Conservation (phyloP, 2,113 vertebrate genomes). For the Takifugu flavidus region DNA sequence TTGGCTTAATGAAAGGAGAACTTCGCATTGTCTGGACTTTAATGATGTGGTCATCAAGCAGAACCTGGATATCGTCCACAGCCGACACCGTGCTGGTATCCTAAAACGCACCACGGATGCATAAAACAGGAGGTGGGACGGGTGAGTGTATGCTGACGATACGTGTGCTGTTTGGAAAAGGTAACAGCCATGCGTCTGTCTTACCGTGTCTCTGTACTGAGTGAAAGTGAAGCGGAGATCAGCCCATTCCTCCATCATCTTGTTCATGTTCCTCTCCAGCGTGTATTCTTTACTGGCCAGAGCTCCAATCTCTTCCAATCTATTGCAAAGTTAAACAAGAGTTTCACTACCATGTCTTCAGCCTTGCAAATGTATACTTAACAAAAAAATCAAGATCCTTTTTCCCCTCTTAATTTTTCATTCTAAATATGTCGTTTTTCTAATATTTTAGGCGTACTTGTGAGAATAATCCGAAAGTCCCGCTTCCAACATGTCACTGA, state of each 20-base stretch:
- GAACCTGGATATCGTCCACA: slow-evolving; percentile 87
- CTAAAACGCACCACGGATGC: slow-evolving; percentile 53
- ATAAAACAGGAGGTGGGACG: no score
- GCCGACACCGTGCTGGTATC: slow-evolving; percentile 81
- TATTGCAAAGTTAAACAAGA: slow-evolving; percentile 2
- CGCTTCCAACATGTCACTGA: not conserved
- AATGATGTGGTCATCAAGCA: slow-evolving; percentile 89
- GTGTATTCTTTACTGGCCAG: slow-evolving; percentile 89
- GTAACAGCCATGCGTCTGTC: slow-evolving; percentile 18
- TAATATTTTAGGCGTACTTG: not conserved
- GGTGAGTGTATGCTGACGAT: not conserved
- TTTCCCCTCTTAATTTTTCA: no score
- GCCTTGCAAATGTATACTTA: not conserved
- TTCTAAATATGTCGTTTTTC: no score
- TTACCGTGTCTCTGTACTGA: slow-evolving; percentile 86
- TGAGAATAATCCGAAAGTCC: slow-evolving; percentile 1
- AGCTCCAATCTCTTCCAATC: slow-evolving; percentile 65
- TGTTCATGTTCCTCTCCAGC: slow-evolving; percentile 85
- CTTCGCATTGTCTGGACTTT: slow-evolving; percentile 90
- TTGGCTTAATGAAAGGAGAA: slow-evolving; percentile 87
- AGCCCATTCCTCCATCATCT: slow-evolving; percentile 86
- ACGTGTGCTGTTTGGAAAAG: not conserved
- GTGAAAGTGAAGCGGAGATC: slow-evolving; percentile 75
- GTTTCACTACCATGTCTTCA: not conserved
- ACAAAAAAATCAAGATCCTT: no score